Evolutionary conservation across 2,888 invertebrate species (phyloP), one percentile per base, ranked within the genome.

Genomic region (Neocrepidodera transversa): DNA sequence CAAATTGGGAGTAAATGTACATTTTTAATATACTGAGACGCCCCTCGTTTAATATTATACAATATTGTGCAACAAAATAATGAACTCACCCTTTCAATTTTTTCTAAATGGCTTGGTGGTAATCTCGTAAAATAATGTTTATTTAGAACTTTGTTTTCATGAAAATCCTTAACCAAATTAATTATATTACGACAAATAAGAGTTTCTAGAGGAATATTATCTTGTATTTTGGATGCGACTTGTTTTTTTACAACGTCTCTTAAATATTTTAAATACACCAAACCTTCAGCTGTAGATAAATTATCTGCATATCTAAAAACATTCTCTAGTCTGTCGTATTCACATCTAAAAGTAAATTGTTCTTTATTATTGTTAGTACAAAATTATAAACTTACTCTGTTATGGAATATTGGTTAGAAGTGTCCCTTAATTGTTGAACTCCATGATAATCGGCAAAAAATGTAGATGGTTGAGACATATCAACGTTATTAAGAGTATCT

Each of bases 401-500:
- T 36, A 54, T 26, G n/a, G 68, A 62, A 47, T 56, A 62, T 43
- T 60, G 58, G 16, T 43, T 43, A 36, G 64, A 62, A 18, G 53
- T 38, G 45, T 64, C 62, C 30, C 53, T 61, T 26, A 70, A 42
- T 20, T 66, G 64, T 59, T 74, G 74, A 10, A 70, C 57, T 17
- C 71, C 72, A 63, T 74, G 71, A 55, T 71, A 73, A 64, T 74
- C 73, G 26, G 63, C 65, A 50, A 73, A 72, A 63, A 72, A 73
- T 35, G 64, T 68, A 7, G 62, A 45, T n/a, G 8, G 13, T 42
- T 42, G 17, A 28, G 17, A n/a, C 28, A 51, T 40, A 17, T 40
- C n/a, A 8, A 35, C 11, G 14, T 7, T 4, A 38, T 17, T 14
- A 38, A 6, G 14, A 23, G 51, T 18, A 30, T 51, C 51, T 51